phyloP scores from a whole-genome alignment of 2,113 vertebrate genomes.

The Philantomba maxwellii region DNA sequence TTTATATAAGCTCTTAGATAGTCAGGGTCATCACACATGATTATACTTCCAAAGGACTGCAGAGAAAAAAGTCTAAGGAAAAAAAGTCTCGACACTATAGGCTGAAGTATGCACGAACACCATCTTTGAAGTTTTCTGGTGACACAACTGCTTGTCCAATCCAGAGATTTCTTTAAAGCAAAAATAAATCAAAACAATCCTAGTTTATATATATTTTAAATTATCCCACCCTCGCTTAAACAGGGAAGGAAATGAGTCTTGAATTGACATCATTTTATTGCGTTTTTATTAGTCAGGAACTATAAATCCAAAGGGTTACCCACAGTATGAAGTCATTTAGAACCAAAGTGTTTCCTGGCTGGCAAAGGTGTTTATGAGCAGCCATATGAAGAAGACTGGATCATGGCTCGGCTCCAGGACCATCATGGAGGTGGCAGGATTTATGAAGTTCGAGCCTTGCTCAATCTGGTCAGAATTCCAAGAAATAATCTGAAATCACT shows the following conservation, averaged over 20 bases:
- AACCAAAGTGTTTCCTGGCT: background rate
- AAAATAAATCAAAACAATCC: background rate
- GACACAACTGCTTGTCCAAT: background rate
- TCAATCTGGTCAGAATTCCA: background rate
- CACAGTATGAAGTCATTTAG: constrained; percentile 44
- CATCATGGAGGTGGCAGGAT: background rate
- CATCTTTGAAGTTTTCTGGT: background rate
- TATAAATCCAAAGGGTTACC: background rate
- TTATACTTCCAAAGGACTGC: background rate
- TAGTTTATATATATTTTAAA: too few species aligned
- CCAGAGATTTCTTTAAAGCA: background rate
- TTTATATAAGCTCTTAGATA: background rate
- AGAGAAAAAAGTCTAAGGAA: background rate
- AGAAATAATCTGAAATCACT: background rate
- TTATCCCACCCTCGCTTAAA: background rate
- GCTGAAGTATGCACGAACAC: background rate
- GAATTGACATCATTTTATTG: constrained; percentile 48
- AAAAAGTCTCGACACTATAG: background rate
- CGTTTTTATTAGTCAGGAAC: constrained; percentile 37
- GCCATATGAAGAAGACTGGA: background rate
- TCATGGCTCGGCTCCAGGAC: background rate
- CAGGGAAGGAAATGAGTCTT: constrained; percentile 28
- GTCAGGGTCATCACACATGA: background rate
- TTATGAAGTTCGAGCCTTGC: background rate
- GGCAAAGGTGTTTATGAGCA: background rate